phyloP scores from a whole-genome alignment of 2,888 invertebrate species.

The Drosophila anomalipes region DNA sequence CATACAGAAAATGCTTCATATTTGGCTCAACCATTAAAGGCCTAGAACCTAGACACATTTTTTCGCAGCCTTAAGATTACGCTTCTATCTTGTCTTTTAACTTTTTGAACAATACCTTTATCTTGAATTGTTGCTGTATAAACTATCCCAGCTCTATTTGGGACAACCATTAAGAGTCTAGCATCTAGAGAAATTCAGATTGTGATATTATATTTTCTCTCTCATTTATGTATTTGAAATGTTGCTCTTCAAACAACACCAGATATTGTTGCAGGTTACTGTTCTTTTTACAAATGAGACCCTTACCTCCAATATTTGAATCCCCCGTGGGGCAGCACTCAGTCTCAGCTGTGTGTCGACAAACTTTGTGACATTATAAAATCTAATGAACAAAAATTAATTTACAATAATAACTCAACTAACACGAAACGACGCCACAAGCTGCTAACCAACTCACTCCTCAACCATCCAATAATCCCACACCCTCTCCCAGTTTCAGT shows the following conservation, averaged over 20 bases:
- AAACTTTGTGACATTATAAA: slow-evolving; percentile 75
- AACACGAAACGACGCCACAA: slow-evolving; percentile 72
- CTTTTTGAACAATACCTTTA: neutral
- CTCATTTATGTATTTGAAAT: neutral
- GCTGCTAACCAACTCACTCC: slow-evolving; percentile 46
- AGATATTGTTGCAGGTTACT: neutral
- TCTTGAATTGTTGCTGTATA: neutral
- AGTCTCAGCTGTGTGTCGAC: slow-evolving; percentile 52
- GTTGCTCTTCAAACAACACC: neutral
- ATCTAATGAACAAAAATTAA: slow-evolving; percentile 84
- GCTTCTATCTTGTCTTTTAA: neutral
- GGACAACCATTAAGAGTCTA: neutral
- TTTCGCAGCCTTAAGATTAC: neutral
- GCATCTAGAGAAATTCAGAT: neutral
- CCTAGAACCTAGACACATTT: neutral
- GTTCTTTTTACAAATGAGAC: neutral
- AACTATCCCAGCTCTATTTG: neutral
- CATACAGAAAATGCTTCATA: neutral
- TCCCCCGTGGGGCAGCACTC: slow-evolving; percentile 17
- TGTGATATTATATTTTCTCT: neutral
- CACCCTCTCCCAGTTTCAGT: slow-evolving; percentile 22
- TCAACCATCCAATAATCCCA: neutral
- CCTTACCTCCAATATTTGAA: neutral
- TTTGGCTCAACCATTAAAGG: neutral
- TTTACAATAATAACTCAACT: slow-evolving; percentile 83